A percentile compares a stretch with the other conserved stretches of the same genome.
phyloP scores from a whole-genome alignment of 35 echinoderm and acorn worm species.

The Chiridota heheva region DNA sequence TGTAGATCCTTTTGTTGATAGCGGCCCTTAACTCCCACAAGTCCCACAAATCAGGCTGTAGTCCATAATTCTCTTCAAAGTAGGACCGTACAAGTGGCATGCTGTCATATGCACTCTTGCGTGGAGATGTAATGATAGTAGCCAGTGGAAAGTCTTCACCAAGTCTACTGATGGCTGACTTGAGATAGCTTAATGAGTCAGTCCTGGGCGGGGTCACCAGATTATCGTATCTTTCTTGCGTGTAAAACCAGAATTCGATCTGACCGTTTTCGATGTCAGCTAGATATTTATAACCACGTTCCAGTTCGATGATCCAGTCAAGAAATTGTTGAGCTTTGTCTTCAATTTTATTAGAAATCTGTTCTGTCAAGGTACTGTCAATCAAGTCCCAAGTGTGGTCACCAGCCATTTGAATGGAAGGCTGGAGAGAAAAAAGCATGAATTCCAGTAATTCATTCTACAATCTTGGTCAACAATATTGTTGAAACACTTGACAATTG shows the following conservation, averaged over 20 bases:
- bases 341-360: not conserved
- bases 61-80: too few relatives aligned
- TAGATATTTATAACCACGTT: constrained; percentile 22
- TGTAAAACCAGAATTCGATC: constrained; percentile 40
- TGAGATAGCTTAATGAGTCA: not conserved
- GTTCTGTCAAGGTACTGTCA: constrained; percentile 28
- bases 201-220: constrained; percentile 3
- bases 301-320: constrained; percentile 5
- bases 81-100: not conserved
- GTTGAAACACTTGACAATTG: too few relatives aligned
- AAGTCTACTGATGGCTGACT: not conserved
- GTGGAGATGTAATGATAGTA: not conserved
- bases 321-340: constrained; percentile 29
- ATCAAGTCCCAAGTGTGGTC: not conserved
- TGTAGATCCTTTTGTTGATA: too few relatives aligned
- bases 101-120: constrained; percentile 3
- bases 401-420: not conserved
- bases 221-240: not conserved
- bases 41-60: too few relatives aligned
- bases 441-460: not conserved
- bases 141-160: constrained; percentile 15
- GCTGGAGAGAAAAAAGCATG: constrained; percentile 13
- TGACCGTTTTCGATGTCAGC: constrained; percentile 5
- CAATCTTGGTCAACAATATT: too few relatives aligned
- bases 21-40: too few relatives aligned